Evolutionary conservation across 2,113 vertebrate species (phyloP).

Genomic region (Elanus axillaris): DNA sequence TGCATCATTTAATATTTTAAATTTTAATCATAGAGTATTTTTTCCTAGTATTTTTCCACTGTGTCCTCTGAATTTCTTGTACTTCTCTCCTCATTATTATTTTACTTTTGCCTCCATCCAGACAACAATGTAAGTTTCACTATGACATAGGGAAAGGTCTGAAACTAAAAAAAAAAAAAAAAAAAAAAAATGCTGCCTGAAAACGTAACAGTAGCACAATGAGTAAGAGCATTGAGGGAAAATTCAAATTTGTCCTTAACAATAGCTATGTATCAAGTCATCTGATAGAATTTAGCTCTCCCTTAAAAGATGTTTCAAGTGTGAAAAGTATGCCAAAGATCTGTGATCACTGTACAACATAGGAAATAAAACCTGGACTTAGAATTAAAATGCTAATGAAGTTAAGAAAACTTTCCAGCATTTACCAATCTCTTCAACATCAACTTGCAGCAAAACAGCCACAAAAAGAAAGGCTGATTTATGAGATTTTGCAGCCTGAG

Average conservation of each 20-base stretch:
- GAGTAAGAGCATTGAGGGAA: neutral
- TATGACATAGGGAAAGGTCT: neutral
- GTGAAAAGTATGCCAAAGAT: neutral
- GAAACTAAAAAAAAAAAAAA: neutral
- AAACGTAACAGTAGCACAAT: neutral
- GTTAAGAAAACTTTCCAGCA: neutral
- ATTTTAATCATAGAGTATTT: neutral
- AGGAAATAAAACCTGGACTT: neutral
- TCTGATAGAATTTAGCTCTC: neutral
- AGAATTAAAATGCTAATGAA: neutral
- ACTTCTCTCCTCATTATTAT: neutral
- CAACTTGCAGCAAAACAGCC: neutral
- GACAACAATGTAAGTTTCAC: neutral
- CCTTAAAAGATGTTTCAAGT: neutral
- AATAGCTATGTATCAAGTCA: neutral
- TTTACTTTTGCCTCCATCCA: neutral
- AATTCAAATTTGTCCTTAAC: neutral
- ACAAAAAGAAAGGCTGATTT: neutral
- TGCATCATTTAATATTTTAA: neutral
- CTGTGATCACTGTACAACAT: fast-evolving
- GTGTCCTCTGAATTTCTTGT: neutral
- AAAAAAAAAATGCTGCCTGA: neutral
- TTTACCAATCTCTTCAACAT: neutral
- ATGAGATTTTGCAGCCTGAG: neutral
- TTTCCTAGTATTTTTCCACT: neutral